Conservation (phyloP, 2,113 vertebrate genomes). For the Rostratula benghalensis region DNA sequence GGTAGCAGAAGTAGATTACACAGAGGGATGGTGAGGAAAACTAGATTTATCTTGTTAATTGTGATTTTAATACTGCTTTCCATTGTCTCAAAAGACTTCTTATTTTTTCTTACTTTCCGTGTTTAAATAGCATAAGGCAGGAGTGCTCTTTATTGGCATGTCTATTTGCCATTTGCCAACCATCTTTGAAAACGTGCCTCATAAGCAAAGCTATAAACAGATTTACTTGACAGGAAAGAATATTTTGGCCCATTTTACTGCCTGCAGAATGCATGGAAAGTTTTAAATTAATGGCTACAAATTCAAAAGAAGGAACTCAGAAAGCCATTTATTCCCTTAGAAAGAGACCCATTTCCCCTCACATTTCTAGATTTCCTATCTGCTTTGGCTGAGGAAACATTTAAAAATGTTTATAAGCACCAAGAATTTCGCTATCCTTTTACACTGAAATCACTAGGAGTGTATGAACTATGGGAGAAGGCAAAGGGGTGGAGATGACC, state of each 20-base stretch:
- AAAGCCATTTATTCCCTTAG: slow-evolving; percentile 47
- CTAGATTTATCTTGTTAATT: neutral
- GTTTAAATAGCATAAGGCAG: slow-evolving; percentile 17
- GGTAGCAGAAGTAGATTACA: neutral
- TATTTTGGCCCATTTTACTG: slow-evolving; percentile 56
- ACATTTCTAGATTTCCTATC: slow-evolving; percentile 26
- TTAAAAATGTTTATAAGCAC: neutral
- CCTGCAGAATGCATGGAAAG: slow-evolving; percentile 44
- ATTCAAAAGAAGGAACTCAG: slow-evolving; percentile 62
- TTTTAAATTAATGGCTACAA: slow-evolving; percentile 66
- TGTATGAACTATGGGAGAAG: neutral
- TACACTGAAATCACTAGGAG: neutral
- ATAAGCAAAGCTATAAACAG: slow-evolving; percentile 50
- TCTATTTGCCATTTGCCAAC: slow-evolving; percentile 43
- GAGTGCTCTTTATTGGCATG: slow-evolving; percentile 50
- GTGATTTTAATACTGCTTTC: neutral
- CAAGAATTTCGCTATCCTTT: neutral
- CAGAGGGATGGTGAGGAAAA: neutral
- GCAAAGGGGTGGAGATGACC: neutral
- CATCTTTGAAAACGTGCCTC: slow-evolving; percentile 23
- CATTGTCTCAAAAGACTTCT: neutral
- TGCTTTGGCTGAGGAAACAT: neutral
- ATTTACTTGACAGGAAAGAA: slow-evolving; percentile 47
- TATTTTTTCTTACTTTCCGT: neutral
- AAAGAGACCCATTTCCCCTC: slow-evolving; percentile 34